Evolutionary conservation across 23 tunicate species (phyloP).

Genomic region (Styela plicata): DNA sequence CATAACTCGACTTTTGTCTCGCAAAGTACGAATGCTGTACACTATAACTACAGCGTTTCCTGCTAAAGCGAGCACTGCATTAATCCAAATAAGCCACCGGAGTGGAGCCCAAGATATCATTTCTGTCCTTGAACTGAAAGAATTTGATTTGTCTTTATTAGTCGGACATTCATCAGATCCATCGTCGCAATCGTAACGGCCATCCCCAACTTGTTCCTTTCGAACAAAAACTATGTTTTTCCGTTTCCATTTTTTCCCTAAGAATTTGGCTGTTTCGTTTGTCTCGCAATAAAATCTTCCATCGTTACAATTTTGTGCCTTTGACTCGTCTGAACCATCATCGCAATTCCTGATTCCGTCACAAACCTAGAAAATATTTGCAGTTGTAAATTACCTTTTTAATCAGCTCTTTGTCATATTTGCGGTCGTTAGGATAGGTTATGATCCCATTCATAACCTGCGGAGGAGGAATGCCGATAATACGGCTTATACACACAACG

Average conservation of each 20-base stretch:
- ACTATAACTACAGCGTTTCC: slow-evolving; percentile 42
- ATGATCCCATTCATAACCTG: too few species aligned
- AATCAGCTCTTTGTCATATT: too few species aligned
- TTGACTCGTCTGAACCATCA: slow-evolving; percentile 62
- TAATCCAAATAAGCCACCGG: slow-evolving; percentile 44
- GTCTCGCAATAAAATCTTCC: slow-evolving; percentile 59
- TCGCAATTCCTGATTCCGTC: slow-evolving; percentile 67
- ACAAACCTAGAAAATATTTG: slow-evolving; percentile 55
- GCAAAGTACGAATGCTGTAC: background rate
- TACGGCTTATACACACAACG: too few species aligned
- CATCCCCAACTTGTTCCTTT: slow-evolving; percentile 28
- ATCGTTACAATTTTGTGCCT: slow-evolving; percentile 45
- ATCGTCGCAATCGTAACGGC: slow-evolving; percentile 50
- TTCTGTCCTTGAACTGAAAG: slow-evolving; percentile 45
- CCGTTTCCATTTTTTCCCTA: background rate
- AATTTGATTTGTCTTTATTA: background rate
- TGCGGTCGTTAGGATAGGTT: too few species aligned
- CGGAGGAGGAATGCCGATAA: too few species aligned
- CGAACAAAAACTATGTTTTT: slow-evolving; percentile 39
- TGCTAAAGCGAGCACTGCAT: slow-evolving; percentile 39
- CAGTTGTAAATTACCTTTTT: too few species aligned
- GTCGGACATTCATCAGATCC: slow-evolving; percentile 71
- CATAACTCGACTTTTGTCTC: background rate
- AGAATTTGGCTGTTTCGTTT: background rate
- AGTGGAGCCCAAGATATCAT: slow-evolving; percentile 32